Evolutionary conservation across 2,888 invertebrate genomes (phyloP).

Genomic region (Dolomedes plantarius): DNA sequence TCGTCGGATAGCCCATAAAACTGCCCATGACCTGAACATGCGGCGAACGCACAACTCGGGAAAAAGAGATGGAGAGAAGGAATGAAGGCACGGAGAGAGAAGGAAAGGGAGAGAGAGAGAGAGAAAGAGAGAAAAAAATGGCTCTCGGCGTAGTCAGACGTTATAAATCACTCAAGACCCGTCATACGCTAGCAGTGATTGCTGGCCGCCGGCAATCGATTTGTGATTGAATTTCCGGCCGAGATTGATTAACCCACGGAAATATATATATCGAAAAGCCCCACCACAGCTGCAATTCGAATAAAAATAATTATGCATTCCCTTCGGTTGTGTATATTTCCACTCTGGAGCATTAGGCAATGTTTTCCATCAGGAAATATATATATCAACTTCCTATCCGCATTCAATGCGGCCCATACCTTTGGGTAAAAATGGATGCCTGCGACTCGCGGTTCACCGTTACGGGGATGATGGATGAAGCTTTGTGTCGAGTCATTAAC

Average conservation of each 20-base stretch:
- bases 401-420: background rate
- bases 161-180: slow-evolving; percentile 71
- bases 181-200: slow-evolving; percentile 67
- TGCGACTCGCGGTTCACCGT: slow-evolving; percentile 12
- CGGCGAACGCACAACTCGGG: background rate
- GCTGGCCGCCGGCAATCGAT: slow-evolving; percentile 66
- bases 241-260: slow-evolving; percentile 71
- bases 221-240: slow-evolving; percentile 65
- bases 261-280: slow-evolving; percentile 56
- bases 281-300: slow-evolving; percentile 24
- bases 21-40: slow-evolving; percentile 51
- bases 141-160: slow-evolving; percentile 25
- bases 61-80: slow-evolving; percentile 2
- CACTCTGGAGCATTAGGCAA: background rate
- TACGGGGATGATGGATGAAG: slow-evolving; percentile 41
- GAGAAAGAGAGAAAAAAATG: slow-evolving; percentile 19
- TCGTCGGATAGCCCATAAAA: slow-evolving; percentile 47
- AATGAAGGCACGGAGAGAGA: slow-evolving; percentile 15
- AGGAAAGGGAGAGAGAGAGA: slow-evolving; percentile 4
- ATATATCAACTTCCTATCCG: slow-evolving; percentile 19
- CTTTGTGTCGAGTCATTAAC: slow-evolving; percentile 57
- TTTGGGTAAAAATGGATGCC: slow-evolving; percentile 21
- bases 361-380: slow-evolving; percentile 30
- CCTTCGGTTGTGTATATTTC: slow-evolving; percentile 1
- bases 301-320: slow-evolving; percentile 69